Base-by-base conservation (phyloP, 2,888 invertebrate species). In the Ectemnius lituratus region DNA sequence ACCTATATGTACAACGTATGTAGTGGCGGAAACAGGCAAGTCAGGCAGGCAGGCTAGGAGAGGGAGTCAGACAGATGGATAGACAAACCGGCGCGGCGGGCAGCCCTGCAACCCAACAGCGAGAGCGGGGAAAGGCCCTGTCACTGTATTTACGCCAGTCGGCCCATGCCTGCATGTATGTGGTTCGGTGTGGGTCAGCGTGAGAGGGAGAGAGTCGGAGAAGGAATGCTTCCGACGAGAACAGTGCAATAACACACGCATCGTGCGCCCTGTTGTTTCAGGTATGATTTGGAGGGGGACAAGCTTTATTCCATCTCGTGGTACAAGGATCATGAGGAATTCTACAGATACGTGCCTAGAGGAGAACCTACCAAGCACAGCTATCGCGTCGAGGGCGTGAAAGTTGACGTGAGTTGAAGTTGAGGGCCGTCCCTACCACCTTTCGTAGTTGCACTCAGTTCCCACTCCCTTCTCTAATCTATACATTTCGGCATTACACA, bases 281-380 rank as follows among this genome's bases (percentile, higher is more conserved):
- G 90, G 62, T 92, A 91, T 85, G 91, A 91, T 69, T 78, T 91
- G 78, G 91, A 89, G 70, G 84, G 85, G 67, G 91, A 91, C 71
- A 88, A 87, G 67, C 87, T 92, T 47, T 92, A 92, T 87, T 88
- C 91, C n/a, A 90, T 92, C 64, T 90, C 91, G 68, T 92, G 92
- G 92, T 92, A 92, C 88, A 92, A 92, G 84, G 92, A 92, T 83
- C 88, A 91, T 84, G 91, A 91, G 78, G 92, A 92, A 84, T 92
- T 92, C 87, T 92, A 91, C 87, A 90, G 91, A 78, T 92, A 90
- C 83, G 89, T 91, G 65, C 89, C 91, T 23, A 87, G 87, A 69
- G 88, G 86, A 69, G 86, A 86, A 47, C 90, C 90, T 1, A 87
- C 85, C 56, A 90, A 90, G 70, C 88, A 89, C 81, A 88, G 85